Evolutionary conservation across 2,113 vertebrate genomes (phyloP), one percentile per base, ranked within the genome.

Genomic region (Willisornis vidua): DNA sequence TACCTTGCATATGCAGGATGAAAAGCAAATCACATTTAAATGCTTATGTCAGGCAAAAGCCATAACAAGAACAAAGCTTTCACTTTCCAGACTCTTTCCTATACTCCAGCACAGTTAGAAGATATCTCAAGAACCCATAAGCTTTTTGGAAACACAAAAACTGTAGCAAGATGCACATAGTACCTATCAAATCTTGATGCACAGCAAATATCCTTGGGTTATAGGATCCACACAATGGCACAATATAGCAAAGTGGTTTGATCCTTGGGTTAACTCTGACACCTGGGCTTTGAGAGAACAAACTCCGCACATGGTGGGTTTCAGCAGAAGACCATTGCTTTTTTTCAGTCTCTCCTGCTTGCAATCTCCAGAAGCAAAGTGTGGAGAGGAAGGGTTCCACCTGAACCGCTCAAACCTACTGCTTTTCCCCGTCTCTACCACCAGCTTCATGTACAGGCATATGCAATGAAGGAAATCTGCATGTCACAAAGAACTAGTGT

Each of bases 401-500:
- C 18, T 48, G 7, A 5, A 10, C 18, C 89, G 24, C 20, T 79
- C 72, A 63, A 82, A 51, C 11, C 9, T 45, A 15, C 6, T 33
- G 10, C 1, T 61, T 33, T 68, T 52, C 29, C 8, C 19, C 6
- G 4, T 65, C 45, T 24, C 5, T 51, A 41, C 15, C 23, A 58
- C 10, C 33, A 92, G 14, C 5, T 5, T 75, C 37, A 23, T 0
- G 0, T 20, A 35, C 5, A 61, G 14, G 3, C 4, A 22, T 26
- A 57, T 14, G 6, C 45, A 62, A 5, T n/a, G 22, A 18, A 78
- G 25, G 14, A 85, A 24, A 62, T 41, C 29, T 84, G 7, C 33
- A 35, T 66, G 18, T 31, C 35, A 49, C 25, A 67, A 68, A 14
- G 4, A 78, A 14, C 7, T 55, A 25, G 5, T 37, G 17, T n/a